Conservation (phyloP, 1,140 invertebrate species). For the Drosophila murphyi region DNA sequence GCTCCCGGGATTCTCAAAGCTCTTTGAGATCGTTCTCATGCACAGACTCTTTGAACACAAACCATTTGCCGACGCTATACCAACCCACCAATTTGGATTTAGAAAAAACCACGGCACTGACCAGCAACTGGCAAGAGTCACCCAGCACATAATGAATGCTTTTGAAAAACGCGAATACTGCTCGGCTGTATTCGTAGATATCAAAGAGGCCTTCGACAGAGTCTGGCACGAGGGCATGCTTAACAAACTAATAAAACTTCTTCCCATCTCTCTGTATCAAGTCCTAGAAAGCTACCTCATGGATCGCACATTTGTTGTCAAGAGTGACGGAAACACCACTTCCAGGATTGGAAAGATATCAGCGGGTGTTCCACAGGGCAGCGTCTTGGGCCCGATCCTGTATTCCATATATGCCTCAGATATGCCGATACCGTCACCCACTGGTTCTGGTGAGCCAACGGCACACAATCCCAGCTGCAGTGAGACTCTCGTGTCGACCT, state of each 20-base stretch:
- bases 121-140: conserved; percentile 12
- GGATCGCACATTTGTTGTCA: conserved; percentile 11
- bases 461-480: no score
- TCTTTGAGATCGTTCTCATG: conserved; percentile 16
- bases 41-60: not conserved
- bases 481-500: no score
- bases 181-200: conserved; percentile 30
- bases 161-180: conserved; percentile 12
- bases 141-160: conserved; percentile 4
- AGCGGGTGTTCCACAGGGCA: conserved; percentile 33
- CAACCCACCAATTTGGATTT: conserved; percentile 31
- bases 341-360: conserved; percentile 1
- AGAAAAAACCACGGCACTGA: conserved; percentile 8
- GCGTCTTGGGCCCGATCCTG: conserved; percentile 12
- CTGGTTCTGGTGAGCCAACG: no score
- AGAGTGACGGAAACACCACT: not conserved
- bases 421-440: conserved; percentile 1
- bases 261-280: not conserved
- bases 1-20: not conserved
- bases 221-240: conserved; percentile 31
- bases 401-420: conserved; percentile 10
- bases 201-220: conserved; percentile 21
- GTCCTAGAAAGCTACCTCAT: conserved; percentile 15
- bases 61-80: not conserved
- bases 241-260: conserved; percentile 13